These are phyloP conservation scores for Temnothorax rugatulus DNA, from an alignment of 2,888 invertebrate genomes.

Conservation along the genomic window DNA sequence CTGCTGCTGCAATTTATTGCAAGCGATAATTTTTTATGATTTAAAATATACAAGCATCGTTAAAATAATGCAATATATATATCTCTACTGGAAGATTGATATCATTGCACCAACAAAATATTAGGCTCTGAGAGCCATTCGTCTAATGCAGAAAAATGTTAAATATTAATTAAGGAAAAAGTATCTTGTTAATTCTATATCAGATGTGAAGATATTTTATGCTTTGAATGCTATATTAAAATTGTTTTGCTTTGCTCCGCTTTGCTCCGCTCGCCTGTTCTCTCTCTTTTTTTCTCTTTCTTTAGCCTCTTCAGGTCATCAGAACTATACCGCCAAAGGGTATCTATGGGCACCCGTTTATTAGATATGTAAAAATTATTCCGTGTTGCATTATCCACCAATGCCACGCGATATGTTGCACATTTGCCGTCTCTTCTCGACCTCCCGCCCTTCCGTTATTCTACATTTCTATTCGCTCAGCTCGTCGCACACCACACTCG, in stretches of 20 bases:
- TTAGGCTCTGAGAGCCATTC: not conserved
- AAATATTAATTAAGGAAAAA: not conserved
- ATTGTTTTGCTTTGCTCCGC: constrained; percentile 3
- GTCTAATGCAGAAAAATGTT: not conserved
- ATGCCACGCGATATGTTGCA: constrained; percentile 65
- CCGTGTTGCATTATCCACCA: constrained; percentile 56
- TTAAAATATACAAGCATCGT: not conserved
- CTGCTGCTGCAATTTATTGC: not conserved
- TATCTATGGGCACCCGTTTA: constrained; percentile 65
- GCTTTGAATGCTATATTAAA: constrained; percentile 14
- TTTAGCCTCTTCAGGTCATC: constrained; percentile 68
- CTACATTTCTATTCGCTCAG: constrained; percentile 25
- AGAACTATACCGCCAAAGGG: constrained; percentile 63
- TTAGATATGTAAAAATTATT: constrained; percentile 71
- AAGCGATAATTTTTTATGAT: not conserved
- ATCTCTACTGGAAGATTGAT: not conserved
- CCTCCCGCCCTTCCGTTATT: constrained; percentile 20
- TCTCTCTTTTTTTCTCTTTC: not conserved
- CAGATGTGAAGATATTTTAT: not conserved
- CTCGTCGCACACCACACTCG: constrained; percentile 5
- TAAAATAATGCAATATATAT: not conserved
- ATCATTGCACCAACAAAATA: not conserved
- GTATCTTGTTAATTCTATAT: not conserved
- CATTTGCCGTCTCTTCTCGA: constrained; percentile 42
- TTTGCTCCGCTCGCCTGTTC: not conserved